phyloP scores from a whole-genome alignment of 2,113 vertebrate genomes.

The Cyprinodon variegatus region DNA sequence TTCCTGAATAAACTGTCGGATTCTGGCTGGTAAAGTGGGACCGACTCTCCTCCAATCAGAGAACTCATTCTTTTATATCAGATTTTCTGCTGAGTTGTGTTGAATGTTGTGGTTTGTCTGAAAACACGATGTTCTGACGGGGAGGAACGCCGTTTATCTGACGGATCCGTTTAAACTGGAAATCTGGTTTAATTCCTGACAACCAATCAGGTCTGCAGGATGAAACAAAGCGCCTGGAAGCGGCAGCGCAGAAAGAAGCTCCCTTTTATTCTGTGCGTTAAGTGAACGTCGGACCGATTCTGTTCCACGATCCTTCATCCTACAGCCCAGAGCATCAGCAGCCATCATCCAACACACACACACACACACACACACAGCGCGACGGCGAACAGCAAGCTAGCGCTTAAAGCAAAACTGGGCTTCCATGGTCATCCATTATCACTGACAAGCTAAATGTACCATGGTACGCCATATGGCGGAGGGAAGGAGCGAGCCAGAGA shows the following conservation, averaged over 20 bases:
- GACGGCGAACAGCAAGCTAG: slow-evolving; percentile 69
- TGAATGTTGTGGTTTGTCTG: no score
- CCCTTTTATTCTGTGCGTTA: slow-evolving; percentile 20
- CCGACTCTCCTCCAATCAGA: no score
- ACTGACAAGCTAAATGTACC: slow-evolving; percentile 81
- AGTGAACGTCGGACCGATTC: slow-evolving; percentile 59
- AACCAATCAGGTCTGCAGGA: slow-evolving; percentile 23
- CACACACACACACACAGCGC: slow-evolving; percentile 33
- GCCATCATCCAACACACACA: slow-evolving; percentile 49
- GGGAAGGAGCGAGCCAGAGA: slow-evolving; percentile 45
- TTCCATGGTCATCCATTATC: slow-evolving; percentile 80
- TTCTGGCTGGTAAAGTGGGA: no score
- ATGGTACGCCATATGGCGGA: slow-evolving; percentile 77
- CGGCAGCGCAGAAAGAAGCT: slow-evolving; percentile 2
- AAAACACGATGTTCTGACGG: no score
- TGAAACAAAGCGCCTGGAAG: slow-evolving; percentile 26
- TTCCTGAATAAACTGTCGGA: no score
- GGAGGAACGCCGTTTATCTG: no score
- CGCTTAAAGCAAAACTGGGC: slow-evolving; percentile 81
- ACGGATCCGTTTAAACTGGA: no score
- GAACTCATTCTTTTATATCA: no score
- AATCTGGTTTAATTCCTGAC: background rate
- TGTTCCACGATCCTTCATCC: slow-evolving; percentile 70
- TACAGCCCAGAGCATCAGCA: slow-evolving; percentile 68
- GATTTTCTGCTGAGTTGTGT: no score